Conservation (phyloP, 2,888 invertebrate genomes). For the Drosophila fulvimacula region DNA sequence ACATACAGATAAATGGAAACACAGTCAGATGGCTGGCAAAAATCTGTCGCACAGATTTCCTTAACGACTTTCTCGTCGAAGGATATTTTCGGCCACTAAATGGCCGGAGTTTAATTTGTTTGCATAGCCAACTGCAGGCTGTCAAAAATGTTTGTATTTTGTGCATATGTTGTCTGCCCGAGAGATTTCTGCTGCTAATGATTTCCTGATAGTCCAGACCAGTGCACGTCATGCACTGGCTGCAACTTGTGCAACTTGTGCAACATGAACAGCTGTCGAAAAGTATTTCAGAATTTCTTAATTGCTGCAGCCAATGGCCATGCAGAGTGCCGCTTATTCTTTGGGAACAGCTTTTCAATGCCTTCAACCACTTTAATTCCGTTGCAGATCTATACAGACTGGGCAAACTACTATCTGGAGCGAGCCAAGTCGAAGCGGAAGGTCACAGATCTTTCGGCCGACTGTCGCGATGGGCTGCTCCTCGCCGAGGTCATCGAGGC, state of each 20-base stretch:
- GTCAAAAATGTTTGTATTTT: conserved; percentile 36
- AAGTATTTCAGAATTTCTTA: conserved; percentile 50
- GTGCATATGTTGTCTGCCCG: conserved; percentile 60
- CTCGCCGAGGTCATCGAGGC: conserved; percentile 97
- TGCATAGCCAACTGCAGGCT: conserved; percentile 44
- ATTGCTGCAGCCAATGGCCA: conserved; percentile 62
- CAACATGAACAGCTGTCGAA: conserved; percentile 54
- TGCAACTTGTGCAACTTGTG: conserved; percentile 58
- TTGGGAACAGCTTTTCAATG: conserved; percentile 7
- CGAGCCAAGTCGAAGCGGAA: conserved; percentile 94
- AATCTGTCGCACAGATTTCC: conserved; percentile 66
- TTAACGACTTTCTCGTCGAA: conserved; percentile 61
- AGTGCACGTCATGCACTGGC: conserved; percentile 4
- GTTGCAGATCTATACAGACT: conserved; percentile 97
- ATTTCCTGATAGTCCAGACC: conserved; percentile 75
- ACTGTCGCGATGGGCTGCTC: conserved; percentile 96
- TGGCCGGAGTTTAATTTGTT: conserved; percentile 68
- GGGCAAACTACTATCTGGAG: conserved; percentile 99
- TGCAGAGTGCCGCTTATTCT: conserved; percentile 38
- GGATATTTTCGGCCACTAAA: conserved; percentile 39
- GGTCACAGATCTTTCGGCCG: conserved; percentile 93
- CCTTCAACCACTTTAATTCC: conserved; percentile 24
- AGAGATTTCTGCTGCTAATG: conserved; percentile 65
- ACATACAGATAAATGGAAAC: not conserved
- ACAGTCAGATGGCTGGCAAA: conserved; percentile 23